These are phyloP conservation scores for Phoebastria nigripes DNA, from an alignment of 2,797 vertebrate genomes.

Conservation along the genomic window DNA sequence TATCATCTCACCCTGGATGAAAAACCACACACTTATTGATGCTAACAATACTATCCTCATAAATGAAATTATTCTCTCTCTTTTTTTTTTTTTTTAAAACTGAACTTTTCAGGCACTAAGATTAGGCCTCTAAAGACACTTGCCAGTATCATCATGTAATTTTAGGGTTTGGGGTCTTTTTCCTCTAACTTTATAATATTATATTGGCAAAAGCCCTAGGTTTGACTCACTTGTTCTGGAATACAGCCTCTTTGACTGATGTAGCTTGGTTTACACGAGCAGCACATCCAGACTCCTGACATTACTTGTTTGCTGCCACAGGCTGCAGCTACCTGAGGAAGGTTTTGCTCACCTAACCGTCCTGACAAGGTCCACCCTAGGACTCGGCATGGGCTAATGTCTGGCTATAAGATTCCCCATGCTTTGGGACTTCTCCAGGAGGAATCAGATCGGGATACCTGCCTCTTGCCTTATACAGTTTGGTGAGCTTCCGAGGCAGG, in stretches of 20 bases:
- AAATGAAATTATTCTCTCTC: neutral
- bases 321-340: neutral
- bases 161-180: neutral
- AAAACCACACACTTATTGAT: neutral
- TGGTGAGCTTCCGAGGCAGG: neutral
- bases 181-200: neutral
- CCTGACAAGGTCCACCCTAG: neutral
- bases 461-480: neutral
- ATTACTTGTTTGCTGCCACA: neutral
- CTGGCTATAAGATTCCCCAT: neutral
- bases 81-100: neutral
- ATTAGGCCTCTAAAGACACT: neutral
- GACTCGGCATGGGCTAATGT: neutral
- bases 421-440: neutral
- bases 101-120: neutral
- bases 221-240: neutral
- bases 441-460: neutral
- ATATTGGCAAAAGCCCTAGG: neutral
- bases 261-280: neutral
- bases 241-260: neutral
- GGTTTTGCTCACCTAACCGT: neutral
- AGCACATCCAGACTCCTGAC: neutral
- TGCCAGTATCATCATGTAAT: neutral
- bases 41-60: neutral
- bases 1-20: neutral